phyloP scores from a whole-genome alignment of 2,797 vertebrate species.

The Spea hammondii region DNA sequence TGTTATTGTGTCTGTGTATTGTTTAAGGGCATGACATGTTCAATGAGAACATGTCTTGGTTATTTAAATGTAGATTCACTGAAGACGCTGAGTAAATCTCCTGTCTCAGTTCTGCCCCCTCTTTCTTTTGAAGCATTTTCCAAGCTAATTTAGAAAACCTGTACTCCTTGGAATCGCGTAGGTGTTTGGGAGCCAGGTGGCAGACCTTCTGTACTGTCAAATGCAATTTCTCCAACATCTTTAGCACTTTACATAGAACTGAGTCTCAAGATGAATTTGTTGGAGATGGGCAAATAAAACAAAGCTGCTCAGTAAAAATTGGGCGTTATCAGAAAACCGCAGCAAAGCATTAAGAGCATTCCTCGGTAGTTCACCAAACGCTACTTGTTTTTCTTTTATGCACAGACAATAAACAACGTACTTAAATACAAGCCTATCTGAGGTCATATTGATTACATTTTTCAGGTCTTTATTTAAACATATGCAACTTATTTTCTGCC shows the following conservation, averaged over 20 bases:
- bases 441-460: constrained; percentile 20
- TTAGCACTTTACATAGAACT: constrained; percentile 14
- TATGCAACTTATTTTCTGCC: constrained; percentile 50
- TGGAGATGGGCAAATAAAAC: constrained; percentile 21
- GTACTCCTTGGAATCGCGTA: background rate
- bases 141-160: constrained; percentile 1
- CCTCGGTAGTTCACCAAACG: constrained; percentile 38
- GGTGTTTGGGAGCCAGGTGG: background rate
- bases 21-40: too few species aligned
- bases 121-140: constrained; percentile 1
- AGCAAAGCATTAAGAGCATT: constrained; percentile 24
- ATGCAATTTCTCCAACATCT: constrained; percentile 8
- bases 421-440: constrained; percentile 36
- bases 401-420: constrained; percentile 45
- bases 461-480: constrained; percentile 30
- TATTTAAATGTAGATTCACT: background rate
- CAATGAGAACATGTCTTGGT: too few species aligned
- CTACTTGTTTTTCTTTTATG: constrained; percentile 42
- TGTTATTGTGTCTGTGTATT: too few species aligned
- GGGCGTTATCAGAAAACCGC: constrained; percentile 33
- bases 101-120: background rate
- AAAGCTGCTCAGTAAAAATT: constrained; percentile 36
- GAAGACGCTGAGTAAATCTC: background rate
- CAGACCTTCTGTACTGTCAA: background rate
- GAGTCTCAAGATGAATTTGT: background rate